Evolutionary conservation across 2,797 vertebrate genomes (phyloP), one percentile per base, ranked within the genome.

Genomic region (Dermochelys coriacea): DNA sequence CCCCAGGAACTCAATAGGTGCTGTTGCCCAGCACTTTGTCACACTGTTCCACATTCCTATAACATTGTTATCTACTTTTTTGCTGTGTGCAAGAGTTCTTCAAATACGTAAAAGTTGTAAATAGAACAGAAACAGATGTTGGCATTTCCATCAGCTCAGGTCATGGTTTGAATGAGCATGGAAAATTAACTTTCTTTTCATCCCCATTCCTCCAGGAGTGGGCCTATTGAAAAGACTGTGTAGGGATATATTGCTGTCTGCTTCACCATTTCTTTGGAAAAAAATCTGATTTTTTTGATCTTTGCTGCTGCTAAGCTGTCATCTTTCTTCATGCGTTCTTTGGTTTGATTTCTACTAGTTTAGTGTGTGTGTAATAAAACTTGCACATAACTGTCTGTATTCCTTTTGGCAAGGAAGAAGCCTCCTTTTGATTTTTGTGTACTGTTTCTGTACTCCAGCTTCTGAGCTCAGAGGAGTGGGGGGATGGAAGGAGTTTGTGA

Each of bases 311-410:
- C 74, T 74, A 51, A n/a, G 31, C 6, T 12, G 2, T 80, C 5
- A 6, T 82, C 2, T 86, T 51, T 80, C 3, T 71, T 4, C 34
- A 25, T 75, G 74, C 80, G n/a, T 74, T 1, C 21, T 31, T 78
- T 1, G 34, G 75, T 93, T 94, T 91, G 49, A 74, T 82, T 93
- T 89, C 31, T 92, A 3, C 12, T 86, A 59, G 52, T 18, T 77
- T 83, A 78, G 45, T 31, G 12, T 82, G 12, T 82, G 3, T 86
- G 1, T 74, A 37, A 64, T 49, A 86, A 54, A 79, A 79, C 41
- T 47, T 85, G 5, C 54, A 0, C 85, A 10, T 55, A 12, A 3
- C 6, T 52, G 2, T 92, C 15, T 52, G 4, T 5, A 1, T 84
- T 91, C 95, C 87, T 21, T 89, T 79, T 12, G 14, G 11, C 6